phyloP scores from a whole-genome alignment of 2,113 vertebrate species.

The Riparia riparia region DNA sequence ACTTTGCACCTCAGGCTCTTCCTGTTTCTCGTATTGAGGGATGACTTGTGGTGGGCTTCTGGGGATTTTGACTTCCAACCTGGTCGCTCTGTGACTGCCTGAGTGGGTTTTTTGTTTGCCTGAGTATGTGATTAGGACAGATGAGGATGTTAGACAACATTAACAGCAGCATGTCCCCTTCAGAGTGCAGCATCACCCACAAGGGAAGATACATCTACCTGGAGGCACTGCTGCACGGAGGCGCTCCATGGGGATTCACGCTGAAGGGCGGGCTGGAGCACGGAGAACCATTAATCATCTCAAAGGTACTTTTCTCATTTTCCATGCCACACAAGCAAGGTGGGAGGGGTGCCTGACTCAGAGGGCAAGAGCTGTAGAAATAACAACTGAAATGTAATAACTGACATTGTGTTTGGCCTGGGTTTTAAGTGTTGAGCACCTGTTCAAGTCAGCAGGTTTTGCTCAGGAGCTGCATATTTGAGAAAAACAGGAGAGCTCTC shows the following conservation, averaged over 20 bases:
- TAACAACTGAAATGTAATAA: not conserved
- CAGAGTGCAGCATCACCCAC: conserved; percentile 24
- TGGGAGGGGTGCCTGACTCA: not conserved
- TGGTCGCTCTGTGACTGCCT: not conserved
- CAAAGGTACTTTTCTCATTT: conserved; percentile 84
- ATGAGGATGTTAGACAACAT: conserved; percentile 69
- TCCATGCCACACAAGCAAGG: not conserved
- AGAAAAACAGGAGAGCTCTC: not conserved
- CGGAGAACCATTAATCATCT: conserved; percentile 90
- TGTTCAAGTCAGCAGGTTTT: not conserved
- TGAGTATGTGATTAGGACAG: not conserved
- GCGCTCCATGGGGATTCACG: conserved; percentile 95
- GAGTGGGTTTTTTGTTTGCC: not conserved
- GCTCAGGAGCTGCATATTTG: not conserved
- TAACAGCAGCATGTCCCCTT: conserved; percentile 11
- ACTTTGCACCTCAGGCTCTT: not conserved
- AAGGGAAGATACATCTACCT: conserved; percentile 81
- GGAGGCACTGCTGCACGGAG: conserved; percentile 89
- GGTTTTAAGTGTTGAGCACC: not conserved
- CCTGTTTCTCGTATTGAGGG: not conserved
- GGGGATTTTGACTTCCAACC: not conserved
- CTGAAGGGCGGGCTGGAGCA: conserved; percentile 92
- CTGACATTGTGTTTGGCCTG: not conserved
- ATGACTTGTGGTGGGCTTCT: not conserved
- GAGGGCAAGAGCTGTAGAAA: not conserved